A percentile compares a stretch with the other conserved stretches of the same genome.
phyloP scores from a whole-genome alignment of 2,888 invertebrate genomes.

The Ophion ellenae region DNA sequence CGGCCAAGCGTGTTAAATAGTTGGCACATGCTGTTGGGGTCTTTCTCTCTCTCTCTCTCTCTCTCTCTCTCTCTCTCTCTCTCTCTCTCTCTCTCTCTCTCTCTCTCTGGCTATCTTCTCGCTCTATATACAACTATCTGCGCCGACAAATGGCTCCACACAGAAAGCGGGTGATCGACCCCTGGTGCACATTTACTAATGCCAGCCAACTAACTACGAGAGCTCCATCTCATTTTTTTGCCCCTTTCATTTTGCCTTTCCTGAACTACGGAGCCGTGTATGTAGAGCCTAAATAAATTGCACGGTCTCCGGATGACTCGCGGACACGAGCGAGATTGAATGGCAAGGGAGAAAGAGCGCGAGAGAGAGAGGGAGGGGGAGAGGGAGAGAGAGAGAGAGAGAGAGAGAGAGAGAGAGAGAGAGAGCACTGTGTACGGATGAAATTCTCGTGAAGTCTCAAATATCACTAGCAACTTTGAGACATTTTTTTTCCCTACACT shows the following conservation, averaged over 20 bases:
- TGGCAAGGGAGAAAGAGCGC: not conserved
- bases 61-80: slow-evolving; percentile 30
- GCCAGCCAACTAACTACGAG: slow-evolving; percentile 36
- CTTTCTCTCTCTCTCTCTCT: too few relatives aligned
- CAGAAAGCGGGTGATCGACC: slow-evolving; percentile 71
- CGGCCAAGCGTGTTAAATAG: slow-evolving; percentile 71
- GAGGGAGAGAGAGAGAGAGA: too few relatives aligned
- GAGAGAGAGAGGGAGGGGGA: too few relatives aligned
- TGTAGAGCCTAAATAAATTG: slow-evolving; percentile 59
- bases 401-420: not conserved
- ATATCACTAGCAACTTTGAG: slow-evolving; percentile 4
- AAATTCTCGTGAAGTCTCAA: slow-evolving; percentile 14
- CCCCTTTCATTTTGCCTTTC: slow-evolving; percentile 42
- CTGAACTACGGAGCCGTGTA: slow-evolving; percentile 22
- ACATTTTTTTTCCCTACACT: not conserved
- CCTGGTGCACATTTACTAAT: slow-evolving; percentile 48
- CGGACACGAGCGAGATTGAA: slow-evolving; percentile 48
- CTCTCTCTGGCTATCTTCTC: not conserved
- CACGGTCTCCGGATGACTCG: slow-evolving; percentile 52
- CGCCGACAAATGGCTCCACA: slow-evolving; percentile 66
- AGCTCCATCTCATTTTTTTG: slow-evolving; percentile 16
- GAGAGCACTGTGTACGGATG: not conserved
- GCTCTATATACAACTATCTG: slow-evolving; percentile 33
- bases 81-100: slow-evolving; percentile 26
- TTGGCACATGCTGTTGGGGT: slow-evolving; percentile 69